Base-by-base conservation (phyloP, 2,797 vertebrate genomes). In the Peromyscus melanophrys region DNA sequence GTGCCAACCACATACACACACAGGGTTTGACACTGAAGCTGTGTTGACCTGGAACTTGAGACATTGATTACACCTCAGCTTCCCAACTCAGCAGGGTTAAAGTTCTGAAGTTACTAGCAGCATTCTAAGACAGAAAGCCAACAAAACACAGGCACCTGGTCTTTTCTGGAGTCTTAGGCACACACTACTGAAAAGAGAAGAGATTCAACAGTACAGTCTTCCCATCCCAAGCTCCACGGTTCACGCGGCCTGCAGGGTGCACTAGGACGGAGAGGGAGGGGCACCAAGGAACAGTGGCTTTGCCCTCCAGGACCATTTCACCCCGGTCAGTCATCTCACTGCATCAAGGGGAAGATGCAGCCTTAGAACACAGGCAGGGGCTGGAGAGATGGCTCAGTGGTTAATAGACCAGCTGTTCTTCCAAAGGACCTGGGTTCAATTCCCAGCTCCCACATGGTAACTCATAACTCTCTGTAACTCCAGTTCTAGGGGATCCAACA, bases 111-210 rank as follows among this genome's bases (percentile, higher is more conserved):
- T 75, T 83, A 88, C 23, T 92, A 63, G 29, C 85, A 87, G 34
- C 57, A 86, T 49, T 76, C 59, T 73, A 90, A 92, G 55, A 46
- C 21, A 94, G 52, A 14, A 23, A 87, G 9, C 37, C 34, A 31
- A 59, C 69, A 81, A 87, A 71, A 55, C 17, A 94, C 25, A 90
- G 65, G 75, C 71, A 46, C 46, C 69, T 78, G 40, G 17, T 55
- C 63, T 88, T 61, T 31, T 88, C 57, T 81, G 80, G 83, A 73
- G 91, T 71, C 76, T 95, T 65, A 81, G 65, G 52, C 71, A 83
- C 34, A 1, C 13, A 49, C 83, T 77, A 75, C 16, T 88, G 19
- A 78, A 71, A 59, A 75, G 65, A 96, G 96, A 88, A 40, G 17
- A 4, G 52, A 87, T 87, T 81, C 85, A 73, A 88, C 81, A 90